A percentile compares a stretch with the other conserved stretches of the same genome.
Evolutionary conservation across 2,113 vertebrate species (phyloP).

Genomic region (Hipposideros armiger): DNA sequence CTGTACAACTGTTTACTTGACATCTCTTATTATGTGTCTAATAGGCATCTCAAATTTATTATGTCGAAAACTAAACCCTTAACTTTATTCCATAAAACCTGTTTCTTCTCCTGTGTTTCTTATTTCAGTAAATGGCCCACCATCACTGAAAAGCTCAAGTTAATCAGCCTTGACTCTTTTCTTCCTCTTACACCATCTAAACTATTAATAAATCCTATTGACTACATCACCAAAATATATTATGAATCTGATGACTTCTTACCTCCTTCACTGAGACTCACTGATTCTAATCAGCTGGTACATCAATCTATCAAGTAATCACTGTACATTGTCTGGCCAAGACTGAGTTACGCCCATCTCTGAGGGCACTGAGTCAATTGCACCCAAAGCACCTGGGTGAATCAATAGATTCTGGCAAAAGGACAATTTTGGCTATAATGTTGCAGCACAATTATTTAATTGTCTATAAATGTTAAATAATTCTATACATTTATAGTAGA

Average conservation of each 20-base stretch:
- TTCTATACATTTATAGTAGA: background rate
- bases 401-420: background rate
- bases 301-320: conserved; percentile 14
- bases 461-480: conserved; percentile 43
- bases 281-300: conserved; percentile 30
- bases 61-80: conserved; percentile 32
- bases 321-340: conserved; percentile 24
- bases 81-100: conserved; percentile 61
- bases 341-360: background rate
- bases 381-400: background rate
- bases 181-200: conserved; percentile 36
- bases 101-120: conserved; percentile 11
- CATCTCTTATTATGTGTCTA: conserved; percentile 25
- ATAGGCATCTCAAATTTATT: conserved; percentile 45
- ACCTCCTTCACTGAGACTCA: background rate
- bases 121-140: background rate
- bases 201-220: conserved; percentile 24
- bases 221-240: conserved; percentile 10
- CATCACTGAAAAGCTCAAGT: background rate
- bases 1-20: conserved; percentile 46
- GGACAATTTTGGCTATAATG: background rate
- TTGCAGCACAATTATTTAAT: background rate
- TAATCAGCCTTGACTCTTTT: conserved; percentile 33
- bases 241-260: conserved; percentile 39
- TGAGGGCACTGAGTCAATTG: background rate